Evolutionary conservation across 2,113 vertebrate genomes (phyloP), one percentile per base, ranked within the genome.

Genomic region (Tetrax tetrax): DNA sequence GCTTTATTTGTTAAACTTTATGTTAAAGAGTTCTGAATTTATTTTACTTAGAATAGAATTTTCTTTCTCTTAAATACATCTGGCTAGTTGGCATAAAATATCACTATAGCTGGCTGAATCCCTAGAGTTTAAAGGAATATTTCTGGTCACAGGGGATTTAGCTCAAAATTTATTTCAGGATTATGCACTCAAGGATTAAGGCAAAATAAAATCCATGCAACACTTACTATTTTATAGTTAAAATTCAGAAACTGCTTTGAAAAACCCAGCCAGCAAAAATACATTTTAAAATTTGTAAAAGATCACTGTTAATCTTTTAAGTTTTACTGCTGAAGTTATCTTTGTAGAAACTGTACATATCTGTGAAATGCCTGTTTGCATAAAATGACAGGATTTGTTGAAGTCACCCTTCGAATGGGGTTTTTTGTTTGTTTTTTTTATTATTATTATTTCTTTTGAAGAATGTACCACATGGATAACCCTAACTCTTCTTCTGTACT

Each of bases 11-110:
- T 93, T 65, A 86, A 70, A 60, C 38, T 65, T 83, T 66, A 92
- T 89, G 79, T 72, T 92, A 95, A 93, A 90, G 90, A 92, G 83
- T 47, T 89, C 37, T 87, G 76, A 87, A 97, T 96, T 97, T 91
- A 91, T 95, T 95, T 96, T 94, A 75, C 89, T 92, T 94, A 95
- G 57, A 80, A 70, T 38, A 93, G 83, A 94, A 75, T 81, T 93
- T 89, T 95, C 88, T 81, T 95, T 91, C 70, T 79, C 90, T 86
- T 61, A 90, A 92, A 95, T 95, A 91, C 95, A 96, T 97, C 95
- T 93, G 90, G 53, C 23, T 77, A 51, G 54, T 35, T 96, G 95
- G 93, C 92, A 88, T 56, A 78, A 88, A 90, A 64, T 38, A 66
- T 28, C 71, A 81, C 54, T 93, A 50, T 28, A 94, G 71, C 83